Conservation (phyloP, 2,888 invertebrate genomes). For the Drosophila mercatorum region DNA sequence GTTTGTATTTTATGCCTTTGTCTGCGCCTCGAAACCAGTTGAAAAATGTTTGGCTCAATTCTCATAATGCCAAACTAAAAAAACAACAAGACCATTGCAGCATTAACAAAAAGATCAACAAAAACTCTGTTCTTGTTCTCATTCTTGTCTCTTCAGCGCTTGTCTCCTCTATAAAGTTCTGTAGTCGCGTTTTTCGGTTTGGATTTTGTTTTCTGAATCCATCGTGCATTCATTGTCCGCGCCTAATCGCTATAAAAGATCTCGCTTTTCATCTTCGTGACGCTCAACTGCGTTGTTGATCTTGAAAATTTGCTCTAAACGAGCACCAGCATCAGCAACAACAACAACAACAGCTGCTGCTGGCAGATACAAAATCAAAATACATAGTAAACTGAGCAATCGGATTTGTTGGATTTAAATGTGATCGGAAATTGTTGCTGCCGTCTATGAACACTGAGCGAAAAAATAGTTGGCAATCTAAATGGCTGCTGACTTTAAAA, state of each 20-base stretch:
- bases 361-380: conserved; percentile 54
- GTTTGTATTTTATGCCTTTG: conserved; percentile 66
- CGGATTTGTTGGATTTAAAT: conserved; percentile 48
- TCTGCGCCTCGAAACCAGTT: conserved; percentile 59
- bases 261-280: conserved; percentile 80
- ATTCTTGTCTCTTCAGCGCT: conserved; percentile 68
- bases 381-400: conserved; percentile 51
- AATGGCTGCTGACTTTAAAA: too few species aligned
- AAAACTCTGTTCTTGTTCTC: conserved; percentile 66
- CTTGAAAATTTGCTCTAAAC: conserved; percentile 70
- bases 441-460: conserved; percentile 36
- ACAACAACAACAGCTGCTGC: conserved; percentile 19
- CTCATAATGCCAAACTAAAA: conserved; percentile 64
- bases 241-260: conserved; percentile 72
- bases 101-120: conserved; percentile 45
- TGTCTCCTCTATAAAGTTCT: conserved; percentile 55
- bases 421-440: conserved; percentile 56
- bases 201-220: conserved; percentile 54
- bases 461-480: conserved; percentile 15
- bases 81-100: conserved; percentile 21
- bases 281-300: conserved; percentile 76
- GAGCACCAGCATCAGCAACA: conserved; percentile 32
- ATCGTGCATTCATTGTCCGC: conserved; percentile 78
- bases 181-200: conserved; percentile 44
- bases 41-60: conserved; percentile 74